Percentiles rank a stretch among this genome's conserved stretches.
These are phyloP conservation scores for Chrysolina oricalcia DNA, from an alignment of 2,888 invertebrate species.

Conservation along the genomic window DNA sequence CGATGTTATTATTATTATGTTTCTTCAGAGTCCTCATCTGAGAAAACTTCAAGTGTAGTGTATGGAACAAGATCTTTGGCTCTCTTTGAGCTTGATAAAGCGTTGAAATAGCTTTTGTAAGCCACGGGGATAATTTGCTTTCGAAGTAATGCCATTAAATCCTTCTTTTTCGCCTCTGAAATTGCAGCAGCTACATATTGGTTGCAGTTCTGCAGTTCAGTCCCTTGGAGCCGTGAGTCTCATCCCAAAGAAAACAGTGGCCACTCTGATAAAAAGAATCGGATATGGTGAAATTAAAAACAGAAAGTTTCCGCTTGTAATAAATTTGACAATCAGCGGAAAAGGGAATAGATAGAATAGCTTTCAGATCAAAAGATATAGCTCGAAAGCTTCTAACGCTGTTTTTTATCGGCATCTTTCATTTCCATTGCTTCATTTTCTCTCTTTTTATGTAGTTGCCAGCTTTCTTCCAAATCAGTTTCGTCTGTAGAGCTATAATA, in stretches of 20 bases:
- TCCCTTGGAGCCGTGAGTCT: conserved; percentile 50
- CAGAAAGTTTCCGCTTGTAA: neutral
- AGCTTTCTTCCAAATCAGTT: too few relatives aligned
- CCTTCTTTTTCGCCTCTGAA: too few relatives aligned
- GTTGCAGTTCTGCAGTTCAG: too few relatives aligned
- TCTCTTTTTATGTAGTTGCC: neutral
- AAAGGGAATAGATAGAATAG: neutral
- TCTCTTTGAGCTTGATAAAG: too few relatives aligned
- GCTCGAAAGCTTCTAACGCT: neutral
- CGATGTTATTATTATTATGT: too few relatives aligned
- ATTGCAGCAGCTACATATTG: too few relatives aligned
- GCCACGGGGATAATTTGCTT: conserved; percentile 2
- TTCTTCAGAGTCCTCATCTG: too few relatives aligned
- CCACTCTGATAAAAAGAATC: conserved; percentile 17
- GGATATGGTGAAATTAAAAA: neutral
- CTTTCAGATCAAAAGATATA: neutral
- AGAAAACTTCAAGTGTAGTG: too few relatives aligned
- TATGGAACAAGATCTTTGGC: too few relatives aligned
- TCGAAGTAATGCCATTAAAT: neutral
- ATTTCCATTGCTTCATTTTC: neutral
- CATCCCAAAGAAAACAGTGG: conserved; percentile 44
- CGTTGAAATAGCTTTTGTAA: conserved; percentile 24
- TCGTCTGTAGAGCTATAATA: too few relatives aligned
- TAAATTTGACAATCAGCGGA: neutral
- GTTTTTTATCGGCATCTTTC: neutral